phyloP scores from a whole-genome alignment of 2,113 vertebrate species.

The Pagrus major region DNA sequence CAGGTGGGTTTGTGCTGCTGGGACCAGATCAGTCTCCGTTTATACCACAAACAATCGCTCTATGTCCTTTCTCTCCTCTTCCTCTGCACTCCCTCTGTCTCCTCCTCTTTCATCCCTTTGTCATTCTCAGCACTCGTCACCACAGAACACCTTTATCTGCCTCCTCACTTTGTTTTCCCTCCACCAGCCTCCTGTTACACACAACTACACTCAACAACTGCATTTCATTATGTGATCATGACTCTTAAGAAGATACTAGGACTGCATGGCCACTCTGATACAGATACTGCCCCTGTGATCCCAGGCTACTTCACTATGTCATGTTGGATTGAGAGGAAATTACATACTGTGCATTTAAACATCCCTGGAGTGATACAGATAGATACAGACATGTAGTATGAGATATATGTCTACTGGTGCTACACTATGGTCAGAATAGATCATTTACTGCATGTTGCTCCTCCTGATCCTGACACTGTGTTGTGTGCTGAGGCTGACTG shows the following conservation, averaged over 20 bases:
- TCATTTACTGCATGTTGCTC: not conserved
- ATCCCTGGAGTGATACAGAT: not conserved
- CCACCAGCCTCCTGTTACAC: not conserved
- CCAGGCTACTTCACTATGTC: too few species aligned
- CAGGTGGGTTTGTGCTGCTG: constrained; percentile 45
- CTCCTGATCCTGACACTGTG: not conserved
- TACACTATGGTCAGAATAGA: not conserved
- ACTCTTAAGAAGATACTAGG: not conserved
- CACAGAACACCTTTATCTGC: constrained; percentile 8
- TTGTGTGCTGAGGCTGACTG: not conserved
- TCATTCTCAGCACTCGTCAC: constrained; percentile 37
- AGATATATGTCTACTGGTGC: not conserved
- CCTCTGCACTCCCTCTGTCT: constrained; percentile 1
- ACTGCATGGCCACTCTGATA: not conserved
- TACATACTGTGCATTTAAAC: too few species aligned
- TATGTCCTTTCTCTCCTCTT: constrained; percentile 43
- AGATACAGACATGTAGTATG: not conserved
- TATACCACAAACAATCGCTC: constrained; percentile 64
- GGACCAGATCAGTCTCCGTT: constrained; percentile 52
- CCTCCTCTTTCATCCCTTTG: constrained; percentile 44
- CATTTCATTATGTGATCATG: not conserved
- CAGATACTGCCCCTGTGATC: too few species aligned
- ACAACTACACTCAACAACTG: not conserved
- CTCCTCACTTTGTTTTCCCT: not conserved
- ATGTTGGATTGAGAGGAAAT: too few species aligned